Percentiles rank a stretch among this genome's conserved stretches.
Conservation (phyloP, 2,113 vertebrate species). For the Dicentrarchus labrax region DNA sequence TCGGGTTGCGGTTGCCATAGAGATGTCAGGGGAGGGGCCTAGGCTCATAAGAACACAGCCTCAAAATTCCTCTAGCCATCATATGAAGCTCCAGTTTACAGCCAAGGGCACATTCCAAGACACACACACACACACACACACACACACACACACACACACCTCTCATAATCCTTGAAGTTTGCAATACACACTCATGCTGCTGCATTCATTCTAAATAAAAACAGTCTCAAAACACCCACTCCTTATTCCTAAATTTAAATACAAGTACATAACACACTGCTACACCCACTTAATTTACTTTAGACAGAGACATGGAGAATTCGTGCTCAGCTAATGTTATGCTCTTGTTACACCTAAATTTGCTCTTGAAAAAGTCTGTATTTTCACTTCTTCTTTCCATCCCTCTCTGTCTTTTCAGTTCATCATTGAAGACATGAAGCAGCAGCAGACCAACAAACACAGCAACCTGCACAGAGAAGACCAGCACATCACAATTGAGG, state of each 20-base stretch:
- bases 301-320: neutral
- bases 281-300: constrained; percentile 25
- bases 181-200: constrained; percentile 17
- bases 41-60: constrained; percentile 57
- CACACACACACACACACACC: constrained; percentile 20
- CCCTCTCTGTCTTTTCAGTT: constrained; percentile 78
- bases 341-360: neutral
- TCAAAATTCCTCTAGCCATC: constrained; percentile 67
- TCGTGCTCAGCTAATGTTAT: neutral
- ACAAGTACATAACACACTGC: constrained; percentile 25
- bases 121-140: constrained; percentile 28
- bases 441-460: constrained; percentile 93
- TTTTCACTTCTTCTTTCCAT: neutral
- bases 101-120: constrained; percentile 78
- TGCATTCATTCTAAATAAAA: constrained; percentile 32
- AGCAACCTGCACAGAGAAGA: constrained; percentile 95
- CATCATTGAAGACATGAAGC: constrained; percentile 97
- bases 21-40: constrained; percentile 45
- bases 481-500: constrained; percentile 96
- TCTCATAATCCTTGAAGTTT: constrained; percentile 5
- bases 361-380: neutral
- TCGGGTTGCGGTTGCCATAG: constrained; percentile 78
- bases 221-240: constrained; percentile 9
- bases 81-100: constrained; percentile 76
- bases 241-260: constrained; percentile 27